Evolutionary conservation across 2,888 invertebrate species (phyloP).

Genomic region (Leptinotarsa rubiginosa): DNA sequence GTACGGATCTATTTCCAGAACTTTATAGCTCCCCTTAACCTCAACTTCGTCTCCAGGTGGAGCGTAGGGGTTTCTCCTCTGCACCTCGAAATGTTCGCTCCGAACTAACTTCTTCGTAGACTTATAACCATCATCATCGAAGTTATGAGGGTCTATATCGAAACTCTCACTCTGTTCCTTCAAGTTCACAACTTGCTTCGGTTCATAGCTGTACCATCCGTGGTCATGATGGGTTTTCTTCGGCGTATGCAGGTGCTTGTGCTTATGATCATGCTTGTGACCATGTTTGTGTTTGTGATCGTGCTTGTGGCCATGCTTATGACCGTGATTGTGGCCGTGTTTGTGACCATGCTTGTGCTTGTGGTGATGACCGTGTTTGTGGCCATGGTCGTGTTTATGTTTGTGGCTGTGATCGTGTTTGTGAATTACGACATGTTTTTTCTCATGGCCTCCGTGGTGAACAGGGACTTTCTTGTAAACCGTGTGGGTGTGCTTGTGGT

Average conservation of each 20-base stretch:
- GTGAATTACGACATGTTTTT: constrained; percentile 72
- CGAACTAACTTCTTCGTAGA: constrained; percentile 43
- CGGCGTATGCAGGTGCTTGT: constrained; percentile 49
- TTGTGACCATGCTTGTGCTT: constrained; percentile 50
- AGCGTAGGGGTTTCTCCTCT: constrained; percentile 36
- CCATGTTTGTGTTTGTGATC: constrained; percentile 44
- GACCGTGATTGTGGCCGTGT: constrained; percentile 52
- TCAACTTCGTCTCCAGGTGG: constrained; percentile 31
- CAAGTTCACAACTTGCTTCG: constrained; percentile 3
- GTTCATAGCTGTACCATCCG: constrained; percentile 31
- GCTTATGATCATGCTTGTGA: constrained; percentile 48
- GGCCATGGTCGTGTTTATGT: constrained; percentile 49
- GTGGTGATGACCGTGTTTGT: constrained; percentile 53
- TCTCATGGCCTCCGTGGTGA: constrained; percentile 64
- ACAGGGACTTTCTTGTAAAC: constrained; percentile 30
- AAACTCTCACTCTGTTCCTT: constrained; percentile 4
- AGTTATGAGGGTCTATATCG: constrained; percentile 18
- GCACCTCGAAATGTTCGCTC: constrained; percentile 45
- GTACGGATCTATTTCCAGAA: constrained; percentile 45
- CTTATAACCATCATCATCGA: constrained; percentile 42
- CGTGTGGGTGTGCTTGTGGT: constrained; percentile 42
- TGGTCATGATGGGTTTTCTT: constrained; percentile 41
- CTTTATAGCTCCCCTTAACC: constrained; percentile 43
- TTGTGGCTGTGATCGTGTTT: constrained; percentile 62
- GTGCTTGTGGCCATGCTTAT: constrained; percentile 49